phyloP scores from a whole-genome alignment of 2,797 vertebrate genomes.

The Sternotherus odoratus region DNA sequence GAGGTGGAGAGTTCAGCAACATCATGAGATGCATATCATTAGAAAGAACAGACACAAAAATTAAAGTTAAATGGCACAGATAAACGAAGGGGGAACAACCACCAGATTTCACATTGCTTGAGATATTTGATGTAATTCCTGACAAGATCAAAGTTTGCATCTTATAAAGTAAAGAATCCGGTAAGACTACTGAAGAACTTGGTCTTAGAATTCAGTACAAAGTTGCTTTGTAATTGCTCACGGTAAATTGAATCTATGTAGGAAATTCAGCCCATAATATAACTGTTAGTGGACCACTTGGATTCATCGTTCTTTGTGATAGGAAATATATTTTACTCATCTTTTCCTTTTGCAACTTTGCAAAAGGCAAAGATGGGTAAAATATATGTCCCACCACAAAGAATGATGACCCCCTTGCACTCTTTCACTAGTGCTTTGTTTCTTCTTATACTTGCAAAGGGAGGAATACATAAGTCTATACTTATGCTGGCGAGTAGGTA shows the following conservation, averaged over 20 bases:
- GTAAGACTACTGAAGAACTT: not conserved
- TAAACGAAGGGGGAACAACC: not conserved
- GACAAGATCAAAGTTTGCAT: not conserved
- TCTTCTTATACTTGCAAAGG: not conserved
- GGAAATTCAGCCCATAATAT: not conserved
- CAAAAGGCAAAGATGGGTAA: too few species aligned
- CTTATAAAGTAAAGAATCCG: not conserved
- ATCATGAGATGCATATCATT: not conserved
- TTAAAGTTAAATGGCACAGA: not conserved
- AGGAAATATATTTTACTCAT: not conserved
- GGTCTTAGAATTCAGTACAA: not conserved
- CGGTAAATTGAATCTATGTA: not conserved
- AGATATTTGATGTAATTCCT: not conserved
- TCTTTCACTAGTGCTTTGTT: not conserved
- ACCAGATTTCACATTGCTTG: not conserved
- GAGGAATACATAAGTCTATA: too few species aligned
- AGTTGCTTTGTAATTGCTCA: not conserved
- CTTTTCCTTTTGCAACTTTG: not conserved
- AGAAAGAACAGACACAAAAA: not conserved
- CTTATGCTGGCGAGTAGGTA: too few species aligned
- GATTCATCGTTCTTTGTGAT: not conserved
- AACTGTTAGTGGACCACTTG: not conserved
- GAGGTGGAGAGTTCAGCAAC: not conserved
- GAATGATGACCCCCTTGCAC: fast-evolving
- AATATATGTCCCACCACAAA: too few species aligned